Percentiles rank a stretch among this genome's conserved stretches.
phyloP scores from a whole-genome alignment of 2,797 vertebrate genomes.

The Iguana delicatissima region DNA sequence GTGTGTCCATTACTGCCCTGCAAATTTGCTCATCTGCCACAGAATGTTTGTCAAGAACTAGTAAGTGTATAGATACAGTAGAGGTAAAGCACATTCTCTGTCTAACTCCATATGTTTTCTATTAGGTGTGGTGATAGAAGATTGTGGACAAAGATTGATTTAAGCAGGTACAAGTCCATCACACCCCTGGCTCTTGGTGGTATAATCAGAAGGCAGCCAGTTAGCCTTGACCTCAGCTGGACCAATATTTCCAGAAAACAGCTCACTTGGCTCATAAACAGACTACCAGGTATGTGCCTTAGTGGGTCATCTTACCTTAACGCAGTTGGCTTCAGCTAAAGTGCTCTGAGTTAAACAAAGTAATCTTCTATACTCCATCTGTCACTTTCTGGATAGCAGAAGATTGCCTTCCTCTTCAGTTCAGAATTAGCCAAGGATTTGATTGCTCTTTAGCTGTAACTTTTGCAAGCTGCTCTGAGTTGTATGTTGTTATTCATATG shows the following conservation, averaged over 20 bases:
- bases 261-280: slow-evolving; percentile 95
- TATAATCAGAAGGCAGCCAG: slow-evolving; percentile 96
- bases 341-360: accelerated
- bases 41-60: not conserved
- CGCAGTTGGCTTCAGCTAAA: not conserved
- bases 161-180: slow-evolving; percentile 94
- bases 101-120: slow-evolving; percentile 22
- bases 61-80: accelerated
- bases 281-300: slow-evolving; percentile 88
- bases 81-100: not conserved
- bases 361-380: not conserved
- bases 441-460: not conserved
- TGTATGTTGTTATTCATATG: not conserved
- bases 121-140: slow-evolving; percentile 97
- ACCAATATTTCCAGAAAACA: slow-evolving; percentile 98
- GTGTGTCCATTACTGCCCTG: not conserved
- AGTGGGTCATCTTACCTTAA: not conserved
- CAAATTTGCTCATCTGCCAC: not conserved
- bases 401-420: not conserved
- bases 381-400: not conserved
- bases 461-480: not conserved
- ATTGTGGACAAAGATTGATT: slow-evolving; percentile 94
- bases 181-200: slow-evolving; percentile 95
- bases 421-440: not conserved
- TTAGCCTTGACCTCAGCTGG: slow-evolving; percentile 96